Base-by-base conservation (phyloP, 2,888 invertebrate species). In the Aricia artaxerxes region DNA sequence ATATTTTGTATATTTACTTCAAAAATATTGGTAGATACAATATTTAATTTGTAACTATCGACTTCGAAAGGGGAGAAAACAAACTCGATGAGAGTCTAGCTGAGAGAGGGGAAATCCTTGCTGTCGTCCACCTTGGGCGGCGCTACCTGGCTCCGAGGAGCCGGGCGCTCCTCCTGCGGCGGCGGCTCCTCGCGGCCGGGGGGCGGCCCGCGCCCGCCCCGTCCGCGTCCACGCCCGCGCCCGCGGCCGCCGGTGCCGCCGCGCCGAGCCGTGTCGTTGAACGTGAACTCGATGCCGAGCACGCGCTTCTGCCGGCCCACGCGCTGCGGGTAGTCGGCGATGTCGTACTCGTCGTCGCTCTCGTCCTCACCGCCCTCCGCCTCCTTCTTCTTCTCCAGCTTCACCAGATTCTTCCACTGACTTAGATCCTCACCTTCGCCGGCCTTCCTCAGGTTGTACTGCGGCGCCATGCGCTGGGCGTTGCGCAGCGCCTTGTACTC, bases 41-140 rank as follows among this genome's bases (percentile, higher is more conserved):
- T 94, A 92, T 92, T 91, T 89, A 89, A 92, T 94, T 91, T 93
- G 93, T 93, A 93, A 91, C 90, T 93, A 93, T 92, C 88, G 84
- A 89, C 87, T 89, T 87, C 88, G 88, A 92, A 92, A 89, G 90
- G 93, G 87, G 92, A 92, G 92, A 90, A 91, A 87, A 82, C 87
- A 84, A 87, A 90, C 92, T 91, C 91, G 89, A 89, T 86, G 87
- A 85, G 87, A 88, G 88, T 90, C 90, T 97, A 97, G 92, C 98
- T 97, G 91, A 99, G 96, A 89, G 98, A 98, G 85, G 99, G 99
- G 95, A 99, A 99, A 94, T 98, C 98, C 92, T 97, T 97, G 95
- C 98, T 98, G 94, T 99, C 98, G 90, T 98, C 98, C 83, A 99
- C 98, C 92, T 98, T 98, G 35, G 98, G 98, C 84, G 97, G 96